Evolutionary conservation across 2,113 vertebrate species (phyloP).

Genomic region (Stigmatopora nigra): DNA sequence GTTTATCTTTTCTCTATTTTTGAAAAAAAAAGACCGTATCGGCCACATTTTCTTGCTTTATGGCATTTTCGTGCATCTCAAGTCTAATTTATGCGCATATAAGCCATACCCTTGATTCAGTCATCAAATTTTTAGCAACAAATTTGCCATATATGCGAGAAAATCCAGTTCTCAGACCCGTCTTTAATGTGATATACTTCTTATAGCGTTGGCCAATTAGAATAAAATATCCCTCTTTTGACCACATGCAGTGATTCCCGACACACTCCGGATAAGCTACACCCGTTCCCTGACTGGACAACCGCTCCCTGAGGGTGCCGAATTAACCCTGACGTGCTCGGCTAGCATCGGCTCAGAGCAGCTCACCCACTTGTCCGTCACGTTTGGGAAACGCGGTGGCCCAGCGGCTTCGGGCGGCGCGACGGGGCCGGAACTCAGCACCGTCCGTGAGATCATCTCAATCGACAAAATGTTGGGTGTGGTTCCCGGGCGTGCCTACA

Average conservation of each 20-base stretch:
- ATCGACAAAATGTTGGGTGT: slow-evolving; percentile 70
- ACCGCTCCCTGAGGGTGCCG: slow-evolving; percentile 71
- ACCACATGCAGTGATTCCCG: slow-evolving; percentile 72
- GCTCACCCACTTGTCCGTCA: slow-evolving; percentile 81
- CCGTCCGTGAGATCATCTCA: slow-evolving; percentile 70
- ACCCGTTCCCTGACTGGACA: slow-evolving; percentile 61
- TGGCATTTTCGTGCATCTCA: no score
- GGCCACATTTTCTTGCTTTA: no score
- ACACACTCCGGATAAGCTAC: slow-evolving; percentile 73
- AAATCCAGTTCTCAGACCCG: no score
- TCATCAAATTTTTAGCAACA: no score
- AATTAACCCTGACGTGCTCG: slow-evolving; percentile 73
- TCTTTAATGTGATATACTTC: neutral
- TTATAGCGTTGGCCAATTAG: neutral
- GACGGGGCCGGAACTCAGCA: slow-evolving; percentile 52
- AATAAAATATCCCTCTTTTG: slow-evolving; percentile 18
- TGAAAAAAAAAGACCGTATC: no score
- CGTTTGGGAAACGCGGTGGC: slow-evolving; percentile 65
- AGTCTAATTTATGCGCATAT: no score
- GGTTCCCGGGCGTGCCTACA: slow-evolving; percentile 59
- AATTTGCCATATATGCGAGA: no score
- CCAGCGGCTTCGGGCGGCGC: slow-evolving; percentile 19
- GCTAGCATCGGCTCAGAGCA: slow-evolving; percentile 67
- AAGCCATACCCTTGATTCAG: no score
- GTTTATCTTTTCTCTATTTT: no score